These are phyloP conservation scores for Sapayoa aenigma DNA, from an alignment of 2,113 vertebrate genomes.

Conservation along the genomic window DNA sequence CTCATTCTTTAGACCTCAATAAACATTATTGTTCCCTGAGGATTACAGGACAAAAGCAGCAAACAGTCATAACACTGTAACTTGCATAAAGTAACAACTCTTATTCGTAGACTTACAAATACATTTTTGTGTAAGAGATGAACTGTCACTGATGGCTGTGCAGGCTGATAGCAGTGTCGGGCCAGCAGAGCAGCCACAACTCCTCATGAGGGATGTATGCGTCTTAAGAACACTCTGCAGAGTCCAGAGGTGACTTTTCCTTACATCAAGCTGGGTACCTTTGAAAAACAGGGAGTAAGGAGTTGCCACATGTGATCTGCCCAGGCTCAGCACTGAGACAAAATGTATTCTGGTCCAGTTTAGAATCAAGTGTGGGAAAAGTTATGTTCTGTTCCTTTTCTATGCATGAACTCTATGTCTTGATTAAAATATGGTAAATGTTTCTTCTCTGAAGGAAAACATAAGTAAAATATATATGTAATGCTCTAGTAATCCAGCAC, in stretches of 20 bases:
- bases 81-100: background rate
- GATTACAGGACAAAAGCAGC: background rate
- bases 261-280: rapidly evolving
- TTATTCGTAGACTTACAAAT: background rate
- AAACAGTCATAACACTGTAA: background rate
- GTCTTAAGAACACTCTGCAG: background rate
- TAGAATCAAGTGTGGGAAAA: background rate
- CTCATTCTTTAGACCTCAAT: background rate
- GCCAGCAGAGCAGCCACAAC: background rate
- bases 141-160: background rate
- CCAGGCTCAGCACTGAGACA: background rate
- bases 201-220: too few relatives aligned
- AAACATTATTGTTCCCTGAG: background rate
- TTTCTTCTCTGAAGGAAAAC: background rate
- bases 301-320: background rate
- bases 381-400: background rate
- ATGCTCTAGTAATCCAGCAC: background rate
- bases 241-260: background rate
- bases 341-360: background rate
- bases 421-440: background rate
- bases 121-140: background rate
- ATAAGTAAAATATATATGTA: background rate
- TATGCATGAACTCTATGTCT: background rate
- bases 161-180: background rate
- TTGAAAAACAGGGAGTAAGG: background rate